A percentile compares a stretch with the other conserved stretches of the same genome.
phyloP scores from a whole-genome alignment of 2,888 invertebrate species.

The Epinotia demarniana region DNA sequence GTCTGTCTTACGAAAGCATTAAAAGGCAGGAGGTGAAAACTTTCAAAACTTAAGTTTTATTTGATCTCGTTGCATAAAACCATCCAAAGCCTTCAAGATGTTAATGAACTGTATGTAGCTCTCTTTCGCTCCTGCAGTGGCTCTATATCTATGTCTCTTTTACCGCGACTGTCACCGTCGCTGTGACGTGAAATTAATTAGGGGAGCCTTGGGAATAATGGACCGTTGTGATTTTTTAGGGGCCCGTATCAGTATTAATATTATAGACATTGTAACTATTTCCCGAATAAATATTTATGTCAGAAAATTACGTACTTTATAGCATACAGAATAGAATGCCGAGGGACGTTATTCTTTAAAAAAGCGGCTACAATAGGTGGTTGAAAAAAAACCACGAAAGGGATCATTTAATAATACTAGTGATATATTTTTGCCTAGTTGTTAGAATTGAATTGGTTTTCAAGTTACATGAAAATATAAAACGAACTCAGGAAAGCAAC shows the following conservation, averaged over 20 bases:
- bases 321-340: too few relatives aligned
- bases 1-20: not conserved
- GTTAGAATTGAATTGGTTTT: too few relatives aligned
- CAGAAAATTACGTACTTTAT: too few relatives aligned
- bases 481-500: too few relatives aligned
- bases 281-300: too few relatives aligned
- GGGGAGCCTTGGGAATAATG: slow-evolving; percentile 82
- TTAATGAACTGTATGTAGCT: slow-evolving; percentile 80
- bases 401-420: too few relatives aligned
- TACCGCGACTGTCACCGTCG: slow-evolving; percentile 76
- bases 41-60: not conserved
- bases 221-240: slow-evolving; percentile 81
- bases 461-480: too few relatives aligned
- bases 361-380: too few relatives aligned
- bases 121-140: slow-evolving; percentile 53
- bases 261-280: not conserved
- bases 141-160: slow-evolving; percentile 56
- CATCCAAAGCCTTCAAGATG: slow-evolving; percentile 73
- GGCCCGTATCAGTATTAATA: not conserved
- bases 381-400: too few relatives aligned
- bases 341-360: too few relatives aligned
- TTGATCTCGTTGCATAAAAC: slow-evolving; percentile 16
- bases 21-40: not conserved
- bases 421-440: too few relatives aligned
- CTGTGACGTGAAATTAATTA: slow-evolving; percentile 84